Evolutionary conservation across 2,113 vertebrate genomes (phyloP), one percentile per base, ranked within the genome.

Genomic region (Leiothrix lutea): DNA sequence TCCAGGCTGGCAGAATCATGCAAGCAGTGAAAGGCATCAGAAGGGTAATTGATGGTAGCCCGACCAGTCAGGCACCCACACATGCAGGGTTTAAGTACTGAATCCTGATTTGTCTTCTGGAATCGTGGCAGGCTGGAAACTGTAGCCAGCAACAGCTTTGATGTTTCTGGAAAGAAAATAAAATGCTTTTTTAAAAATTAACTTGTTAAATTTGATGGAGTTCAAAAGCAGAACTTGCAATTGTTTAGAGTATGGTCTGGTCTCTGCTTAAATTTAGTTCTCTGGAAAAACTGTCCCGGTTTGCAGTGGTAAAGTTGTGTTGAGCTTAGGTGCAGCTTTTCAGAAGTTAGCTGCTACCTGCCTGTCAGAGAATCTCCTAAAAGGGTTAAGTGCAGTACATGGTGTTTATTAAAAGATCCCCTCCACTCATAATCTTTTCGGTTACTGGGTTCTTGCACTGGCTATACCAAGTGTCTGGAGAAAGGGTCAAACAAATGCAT

Each of bases 71-170:
- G 4, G 7, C 26, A 8, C 6, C 26, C 9, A 14, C 29, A 11
- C 0, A 0, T 15, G 22, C 36, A 53, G 8, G 11, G 56, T 56
- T 74, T 20, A 66, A 86, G 22, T 14, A n/a, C 33, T 15, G 14
- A 54, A 33, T 64, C 47, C 45, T 64, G 29, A 31, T 24, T 69
- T 53, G 16, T 62, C 25, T 36, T 54, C 42, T 25, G 36, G 62
- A 80, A 48, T 20, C 14, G 3, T 57, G 66, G 61, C 38, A 88
- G 61, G 36, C 14, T 10, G 4, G n/a, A 57, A 74, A 29, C 11
- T 7, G 9, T 36, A 26, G 14, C 40, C 47, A 61, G 53, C 21
- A 45, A 2, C 22, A 87, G n/a, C 66, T 57, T 8, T 72, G 53
- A 51, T 79, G 14, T 61, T 82, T 48, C 54, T 69, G 67, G 31